Evolutionary conservation across 2,797 vertebrate species (phyloP), one percentile per base, ranked within the genome.

Genomic region (Chaunax sp.): DNA sequence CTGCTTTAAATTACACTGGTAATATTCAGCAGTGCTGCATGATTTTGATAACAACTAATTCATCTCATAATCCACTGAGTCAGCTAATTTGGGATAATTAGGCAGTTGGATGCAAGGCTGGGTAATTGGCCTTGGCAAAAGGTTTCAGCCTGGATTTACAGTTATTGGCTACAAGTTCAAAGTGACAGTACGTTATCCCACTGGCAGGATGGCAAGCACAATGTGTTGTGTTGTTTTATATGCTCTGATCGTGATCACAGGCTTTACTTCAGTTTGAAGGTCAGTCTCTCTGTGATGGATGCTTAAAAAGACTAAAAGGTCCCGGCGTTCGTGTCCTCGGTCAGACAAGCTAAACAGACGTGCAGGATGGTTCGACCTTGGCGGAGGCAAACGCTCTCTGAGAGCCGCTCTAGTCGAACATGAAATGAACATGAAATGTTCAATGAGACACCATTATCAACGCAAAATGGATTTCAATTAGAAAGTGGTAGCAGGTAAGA

Each of bases 81-180:
- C 81, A 84, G 77, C 79, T 88, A 78, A 86, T 83, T 84, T 83
- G 74, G 26, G 33, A 33, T 83, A 87, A 85, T 85, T 78, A 89
- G 74, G 60, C 65, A 58, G 69, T 62, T 43, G 20, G 63, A 85
- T 75, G 64, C 78, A 44, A 65, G 45, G 56, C 45, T 4, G 56
- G 53, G 37, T 82, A 84, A 87, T 84, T 89, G 77, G 66, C 75
- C 69, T 61, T 81, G 80, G 75, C 63, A 77, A 64, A 71, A 68
- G 57, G 72, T 82, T 82, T 75, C 47, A 64, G 78, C 43, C 52
- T 52, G 72, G 75, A 73, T 84, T 80, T 69, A 69, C 56, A 74
- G 62, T 64, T 53, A 47, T 33, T 66, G 61, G 73, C 69, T 55
- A 12, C 64, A 60, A 64, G 77, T 78, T 82, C 58, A 63, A 57